A percentile compares a stretch with the other conserved stretches of the same genome.
These are phyloP conservation scores for Atherix ibis DNA, from an alignment of 2,888 invertebrate genomes.

Conservation along the genomic window DNA sequence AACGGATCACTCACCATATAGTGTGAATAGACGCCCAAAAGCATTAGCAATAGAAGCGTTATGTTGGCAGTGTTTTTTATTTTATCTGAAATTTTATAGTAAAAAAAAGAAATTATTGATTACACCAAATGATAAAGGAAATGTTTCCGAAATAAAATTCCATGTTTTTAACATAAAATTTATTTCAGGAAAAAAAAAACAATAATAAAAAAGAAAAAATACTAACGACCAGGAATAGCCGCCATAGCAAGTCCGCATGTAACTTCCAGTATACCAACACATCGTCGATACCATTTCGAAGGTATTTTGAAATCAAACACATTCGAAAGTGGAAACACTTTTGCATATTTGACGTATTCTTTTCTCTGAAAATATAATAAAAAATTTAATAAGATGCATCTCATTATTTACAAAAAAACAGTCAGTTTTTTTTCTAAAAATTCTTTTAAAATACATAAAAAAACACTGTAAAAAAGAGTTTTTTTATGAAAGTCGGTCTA, in stretches of 20 bases:
- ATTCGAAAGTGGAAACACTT: constrained; percentile 75
- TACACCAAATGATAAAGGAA: background rate
- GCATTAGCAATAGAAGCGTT: constrained; percentile 64
- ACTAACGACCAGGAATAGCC: constrained; percentile 63
- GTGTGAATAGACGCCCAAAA: constrained; percentile 84
- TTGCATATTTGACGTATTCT: constrained; percentile 91
- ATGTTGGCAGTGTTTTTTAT: constrained; percentile 82
- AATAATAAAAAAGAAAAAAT: no score
- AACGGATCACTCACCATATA: constrained; percentile 85
- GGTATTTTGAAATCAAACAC: constrained; percentile 73
- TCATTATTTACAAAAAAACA: no score
- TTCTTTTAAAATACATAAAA: no score
- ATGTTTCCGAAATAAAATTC: background rate
- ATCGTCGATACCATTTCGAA: constrained; percentile 80
- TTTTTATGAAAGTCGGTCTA: no score
- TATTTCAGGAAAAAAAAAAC: no score
- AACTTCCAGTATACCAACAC: constrained; percentile 71
- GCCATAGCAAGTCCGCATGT: constrained; percentile 71
- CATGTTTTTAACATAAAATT: constrained; percentile 5
- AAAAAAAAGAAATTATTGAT: background rate
- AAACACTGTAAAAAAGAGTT: no score
- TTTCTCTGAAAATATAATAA: constrained; percentile 54
- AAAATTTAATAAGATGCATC: constrained; percentile 5
- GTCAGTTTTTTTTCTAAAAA: no score
- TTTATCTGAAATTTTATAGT: constrained; percentile 48